Evolutionary conservation across 2,113 vertebrate genomes (phyloP).

Genomic region (Oncorhynchus nerka): DNA sequence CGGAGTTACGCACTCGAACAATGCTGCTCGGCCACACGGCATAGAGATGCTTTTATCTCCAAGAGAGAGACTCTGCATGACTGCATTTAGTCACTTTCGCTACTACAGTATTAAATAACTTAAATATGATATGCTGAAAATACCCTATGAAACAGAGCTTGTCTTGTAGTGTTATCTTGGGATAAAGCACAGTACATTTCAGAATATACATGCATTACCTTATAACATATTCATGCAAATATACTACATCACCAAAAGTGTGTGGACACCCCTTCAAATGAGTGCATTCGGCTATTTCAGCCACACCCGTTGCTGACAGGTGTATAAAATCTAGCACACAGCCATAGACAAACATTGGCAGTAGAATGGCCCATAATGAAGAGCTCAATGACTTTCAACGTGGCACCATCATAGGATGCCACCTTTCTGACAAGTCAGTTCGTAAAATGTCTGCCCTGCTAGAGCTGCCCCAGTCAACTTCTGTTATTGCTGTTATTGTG

Average conservation of each 20-base stretch:
- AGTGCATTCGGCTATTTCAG: no score
- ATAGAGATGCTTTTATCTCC: slow-evolving; percentile 57
- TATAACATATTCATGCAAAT: background rate
- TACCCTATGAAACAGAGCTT: background rate
- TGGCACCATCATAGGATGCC: no score
- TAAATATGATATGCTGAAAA: background rate
- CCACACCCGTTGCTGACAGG: no score
- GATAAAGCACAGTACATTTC: background rate
- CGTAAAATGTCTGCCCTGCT: no score
- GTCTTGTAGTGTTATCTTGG: background rate
- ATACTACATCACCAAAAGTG: background rate
- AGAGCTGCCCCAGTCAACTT: no score
- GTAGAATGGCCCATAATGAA: no score
- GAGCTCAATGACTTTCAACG: no score
- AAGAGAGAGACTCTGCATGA: slow-evolving; percentile 46
- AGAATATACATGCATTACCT: background rate
- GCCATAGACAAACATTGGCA: no score
- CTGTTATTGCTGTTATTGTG: no score
- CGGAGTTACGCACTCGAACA: slow-evolving; percentile 55
- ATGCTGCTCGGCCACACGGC: slow-evolving; percentile 46
- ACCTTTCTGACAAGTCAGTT: no score
- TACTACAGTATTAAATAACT: slow-evolving; percentile 44
- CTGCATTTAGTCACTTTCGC: slow-evolving; percentile 33
- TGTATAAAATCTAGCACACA: no score
- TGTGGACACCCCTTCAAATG: no score